Evolutionary conservation across 2,888 invertebrate species (phyloP), one percentile per base, ranked within the genome.

Genomic region (Pherbina coryleti): DNA sequence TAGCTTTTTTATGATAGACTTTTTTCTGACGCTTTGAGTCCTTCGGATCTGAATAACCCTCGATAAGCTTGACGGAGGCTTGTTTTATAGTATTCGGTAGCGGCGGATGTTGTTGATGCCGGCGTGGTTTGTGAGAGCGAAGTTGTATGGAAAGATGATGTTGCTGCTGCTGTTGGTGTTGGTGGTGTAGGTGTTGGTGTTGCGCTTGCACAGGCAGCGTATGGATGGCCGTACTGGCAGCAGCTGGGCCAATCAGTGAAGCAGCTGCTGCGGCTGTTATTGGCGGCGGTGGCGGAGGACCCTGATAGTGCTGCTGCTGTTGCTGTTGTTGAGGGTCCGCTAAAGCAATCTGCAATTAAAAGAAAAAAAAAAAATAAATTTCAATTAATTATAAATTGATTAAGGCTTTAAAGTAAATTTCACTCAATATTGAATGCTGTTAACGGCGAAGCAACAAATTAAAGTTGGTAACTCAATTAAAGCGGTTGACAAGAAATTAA

Each of bases 1-100:
- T 88, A 78, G 83, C 85, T 82, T 89, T 89, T 82, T 89, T 89
- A 81, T 88, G 89, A 73, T 88, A 88, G 77, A 88, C 88, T 83
- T 89, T 88, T 83, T 88, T 88, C 83, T 89, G 87, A 77, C 86
- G 87, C 73, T 88, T 88, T 37, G 89, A 86, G 78, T 90, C 90
- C 83, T 90, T 90, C 44, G 90, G 90, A 84, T 90, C 90, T 19
- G 90, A 90, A 75, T 90, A 90, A 72, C 89, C 90, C 82, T 90
- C 90, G 82, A 90, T 87, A 73, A 90, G 84, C 83, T 89, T 89
- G 69, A 90, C 86, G 64, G 87, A 87, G 70, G 89, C 89, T 81
- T 88, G 86, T 80, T 87, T 89, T 60, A 89, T 89, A 75, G 87
- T 86, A 69, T 87, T 86, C 74, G 85, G 86, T 73, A 85, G 86